Evolutionary conservation across 2,797 vertebrate genomes (phyloP), one percentile per base, ranked within the genome.

Genomic region (Hydrocynus forskahlii): DNA sequence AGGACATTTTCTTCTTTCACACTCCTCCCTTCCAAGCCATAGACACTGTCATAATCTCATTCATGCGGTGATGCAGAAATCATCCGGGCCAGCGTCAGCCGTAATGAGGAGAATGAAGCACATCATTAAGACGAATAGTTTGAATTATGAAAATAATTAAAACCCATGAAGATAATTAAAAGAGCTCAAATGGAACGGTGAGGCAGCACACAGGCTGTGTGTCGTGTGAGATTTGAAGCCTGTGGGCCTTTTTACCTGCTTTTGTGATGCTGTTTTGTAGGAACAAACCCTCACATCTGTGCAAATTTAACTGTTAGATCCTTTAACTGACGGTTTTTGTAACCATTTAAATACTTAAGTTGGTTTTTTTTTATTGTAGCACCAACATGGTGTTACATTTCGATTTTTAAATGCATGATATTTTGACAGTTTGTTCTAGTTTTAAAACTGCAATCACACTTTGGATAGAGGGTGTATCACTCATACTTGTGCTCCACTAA

Each of bases 101-200:
- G 86, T 91, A 85, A 82, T 63, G 82, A 88, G 88, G 77, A 88
- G 91, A 92, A 89, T 89, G 89, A 90, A 91, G 91, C 89, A 87
- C 83, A 88, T 93, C 90, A 93, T 93, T 90, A 92, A 90, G 89
- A 92, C 84, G 88, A 92, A 92, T 92, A 83, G 86, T 88, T 85
- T 84, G 89, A 89, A 88, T 90, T 90, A 87, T 86, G 85, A 86
- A 84, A 92, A 88, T 87, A 89, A 93, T 94, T 92, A 91, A 92
- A 93, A 90, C 87, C 81, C 88, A 88, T 85, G 80, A 90, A 92
- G 92, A 89, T 93, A 93, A 95, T 94, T 94, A 94, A 93, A 93
- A 89, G 86, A 88, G 83, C 79, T 90, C 81, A 89, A 85, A 82
- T 88, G 89, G 87, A 93, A 91, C 83, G 64, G 81, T 17, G 80